phyloP scores from a whole-genome alignment of 2,797 vertebrate genomes.

The Lepilemur ruficaudatus region DNA sequence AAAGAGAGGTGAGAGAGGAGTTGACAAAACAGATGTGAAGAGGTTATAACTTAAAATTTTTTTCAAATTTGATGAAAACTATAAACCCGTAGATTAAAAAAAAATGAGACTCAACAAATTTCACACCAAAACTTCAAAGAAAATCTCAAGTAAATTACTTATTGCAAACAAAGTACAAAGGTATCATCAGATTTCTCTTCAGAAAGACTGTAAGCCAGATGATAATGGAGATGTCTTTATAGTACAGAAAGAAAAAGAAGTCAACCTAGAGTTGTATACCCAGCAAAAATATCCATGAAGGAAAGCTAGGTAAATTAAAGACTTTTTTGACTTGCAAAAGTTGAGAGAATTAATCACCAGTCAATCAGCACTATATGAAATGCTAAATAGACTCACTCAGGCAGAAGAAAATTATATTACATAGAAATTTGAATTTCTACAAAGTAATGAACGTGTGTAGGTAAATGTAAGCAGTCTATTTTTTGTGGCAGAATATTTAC shows the following conservation, averaged over 20 bases:
- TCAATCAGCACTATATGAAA: background rate
- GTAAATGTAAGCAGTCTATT: background rate
- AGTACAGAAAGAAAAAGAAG: background rate
- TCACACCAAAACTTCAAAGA: background rate
- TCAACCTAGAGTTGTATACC: background rate
- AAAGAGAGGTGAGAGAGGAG: background rate
- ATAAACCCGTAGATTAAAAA: background rate
- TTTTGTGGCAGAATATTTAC: background rate
- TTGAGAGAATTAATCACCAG: background rate
- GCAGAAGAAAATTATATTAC: background rate
- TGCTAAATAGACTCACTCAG: background rate
- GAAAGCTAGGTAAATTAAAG: background rate
- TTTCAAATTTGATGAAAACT: background rate
- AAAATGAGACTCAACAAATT: background rate
- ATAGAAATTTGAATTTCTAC: background rate
- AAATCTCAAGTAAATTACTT: background rate
- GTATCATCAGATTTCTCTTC: background rate
- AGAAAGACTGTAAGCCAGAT: background rate
- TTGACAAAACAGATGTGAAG: background rate
- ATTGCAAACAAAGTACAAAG: background rate
- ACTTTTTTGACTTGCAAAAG: background rate
- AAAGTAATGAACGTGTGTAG: background rate
- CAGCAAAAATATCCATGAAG: background rate
- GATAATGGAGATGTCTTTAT: background rate
- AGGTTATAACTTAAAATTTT: background rate